Base-by-base conservation (phyloP, 53 echinoderm and acorn worm species). In the Astropecten irregularis region DNA sequence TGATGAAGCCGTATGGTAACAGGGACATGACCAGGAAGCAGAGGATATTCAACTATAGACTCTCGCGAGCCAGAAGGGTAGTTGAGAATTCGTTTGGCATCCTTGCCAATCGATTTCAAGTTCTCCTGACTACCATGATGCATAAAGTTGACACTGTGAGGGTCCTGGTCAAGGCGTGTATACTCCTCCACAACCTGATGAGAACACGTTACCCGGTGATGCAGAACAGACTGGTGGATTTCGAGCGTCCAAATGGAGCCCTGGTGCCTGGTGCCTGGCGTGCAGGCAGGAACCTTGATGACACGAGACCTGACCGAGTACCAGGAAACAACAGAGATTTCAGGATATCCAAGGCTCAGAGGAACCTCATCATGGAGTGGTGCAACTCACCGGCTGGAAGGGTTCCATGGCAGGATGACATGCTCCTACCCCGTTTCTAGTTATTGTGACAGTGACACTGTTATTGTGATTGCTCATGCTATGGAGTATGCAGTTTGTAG, bases 1-100 rank as follows among this genome's bases (percentile, higher is more conserved):
- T 82, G 88, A 88, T 82, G 88, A 82, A 88, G 71, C 88, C 88
- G 19, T 88, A 37, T 52, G 14, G 31, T 14, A n/a, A 19, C 29
- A 18, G 82, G 21, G 58, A 15, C 0, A 30, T 87, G 57, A 26
- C 42, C 20, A 14, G 28, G 1, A 28, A 77, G 25, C 23, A 82
- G 59, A 9, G 25, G 22, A 61, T 88, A 8, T 70, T 36, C 71
- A 88, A 88, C 36, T 82, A 82, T 40, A 30, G 81, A 60, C 30
- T 82, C 1, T 86, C 76, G 9, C 15, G 82, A 13, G 66, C 20
- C 14, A 21, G 66, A 23, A 34, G 82, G 14, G 49, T 66, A 0
- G 81, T 81, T 22, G 83, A 83, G 29, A 83, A 83, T 53, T 49
- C 13, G 0, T 83, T 84, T 33, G 85, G 73, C 7, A 62, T 85